phyloP scores from a whole-genome alignment of 2,113 vertebrate genomes.

The Antidorcas marsupialis region DNA sequence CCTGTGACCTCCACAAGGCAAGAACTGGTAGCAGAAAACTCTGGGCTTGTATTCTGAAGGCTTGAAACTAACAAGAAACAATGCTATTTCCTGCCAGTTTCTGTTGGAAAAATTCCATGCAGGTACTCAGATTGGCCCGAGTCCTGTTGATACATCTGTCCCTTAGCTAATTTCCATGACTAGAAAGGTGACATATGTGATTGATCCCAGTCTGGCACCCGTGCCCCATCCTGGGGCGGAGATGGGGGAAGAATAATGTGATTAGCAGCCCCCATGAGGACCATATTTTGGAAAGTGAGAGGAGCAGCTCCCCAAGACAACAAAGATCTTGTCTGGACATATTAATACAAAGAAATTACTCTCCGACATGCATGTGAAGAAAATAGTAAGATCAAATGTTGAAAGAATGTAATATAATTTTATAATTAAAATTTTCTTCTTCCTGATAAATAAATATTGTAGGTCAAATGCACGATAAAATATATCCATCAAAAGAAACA shows the following conservation, averaged over 20 bases:
- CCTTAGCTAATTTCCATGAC: neutral
- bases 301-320: neutral
- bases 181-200: neutral
- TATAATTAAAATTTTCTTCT: neutral
- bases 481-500: neutral
- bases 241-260: neutral
- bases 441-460: neutral
- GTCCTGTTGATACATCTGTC: neutral
- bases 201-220: no score
- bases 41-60: neutral
- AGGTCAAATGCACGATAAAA: neutral
- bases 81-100: neutral
- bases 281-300: neutral
- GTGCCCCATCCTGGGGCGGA: rapidly evolving
- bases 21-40: neutral
- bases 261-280: neutral
- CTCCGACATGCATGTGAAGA: neutral
- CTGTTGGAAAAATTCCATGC: neutral
- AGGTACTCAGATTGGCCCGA: neutral
- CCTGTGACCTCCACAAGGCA: neutral
- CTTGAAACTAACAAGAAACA: neutral
- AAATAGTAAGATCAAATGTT: neutral
- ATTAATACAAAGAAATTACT: neutral
- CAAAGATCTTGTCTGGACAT: neutral
- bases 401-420: neutral